Conservation (phyloP, 2,113 vertebrate species). For the Ranitomeya variabilis region DNA sequence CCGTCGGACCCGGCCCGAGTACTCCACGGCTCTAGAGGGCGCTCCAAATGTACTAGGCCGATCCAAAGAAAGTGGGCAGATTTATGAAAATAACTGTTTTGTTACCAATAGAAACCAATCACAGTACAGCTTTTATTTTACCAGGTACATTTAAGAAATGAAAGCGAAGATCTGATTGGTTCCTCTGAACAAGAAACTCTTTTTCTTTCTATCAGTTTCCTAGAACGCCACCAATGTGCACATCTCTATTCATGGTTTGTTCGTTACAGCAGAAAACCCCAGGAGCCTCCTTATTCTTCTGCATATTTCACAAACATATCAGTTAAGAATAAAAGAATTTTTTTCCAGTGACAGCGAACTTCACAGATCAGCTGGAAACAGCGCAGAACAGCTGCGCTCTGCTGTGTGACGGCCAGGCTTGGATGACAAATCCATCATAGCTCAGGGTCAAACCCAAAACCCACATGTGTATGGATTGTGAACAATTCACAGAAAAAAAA, state of each 20-base stretch:
- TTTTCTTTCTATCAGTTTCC: no score
- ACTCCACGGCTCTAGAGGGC: no score
- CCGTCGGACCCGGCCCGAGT: no score
- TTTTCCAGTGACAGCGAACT: no score
- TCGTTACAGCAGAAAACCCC: background rate
- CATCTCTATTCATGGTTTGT: background rate
- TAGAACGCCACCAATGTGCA: background rate
- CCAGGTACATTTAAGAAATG: no score
- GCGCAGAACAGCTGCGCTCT: conserved; percentile 12
- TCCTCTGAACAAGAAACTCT: no score
- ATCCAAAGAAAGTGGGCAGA: background rate
- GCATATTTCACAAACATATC: background rate
- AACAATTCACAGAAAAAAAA: conserved; percentile 22
- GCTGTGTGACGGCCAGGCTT: background rate
- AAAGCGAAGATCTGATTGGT: no score
- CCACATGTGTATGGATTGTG: conserved; percentile 10
- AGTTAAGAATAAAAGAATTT: background rate
- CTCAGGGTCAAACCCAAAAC: conserved; percentile 15
- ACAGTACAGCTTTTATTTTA: no score
- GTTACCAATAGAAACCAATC: no score
- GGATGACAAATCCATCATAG: background rate
- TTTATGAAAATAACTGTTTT: no score
- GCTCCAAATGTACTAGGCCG: background rate
- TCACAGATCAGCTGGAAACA: background rate
- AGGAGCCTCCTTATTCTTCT: background rate